Percentiles rank a stretch among this genome's conserved stretches.
Conservation (phyloP, 2,797 vertebrate species). For the Pelodytes ibericus region DNA sequence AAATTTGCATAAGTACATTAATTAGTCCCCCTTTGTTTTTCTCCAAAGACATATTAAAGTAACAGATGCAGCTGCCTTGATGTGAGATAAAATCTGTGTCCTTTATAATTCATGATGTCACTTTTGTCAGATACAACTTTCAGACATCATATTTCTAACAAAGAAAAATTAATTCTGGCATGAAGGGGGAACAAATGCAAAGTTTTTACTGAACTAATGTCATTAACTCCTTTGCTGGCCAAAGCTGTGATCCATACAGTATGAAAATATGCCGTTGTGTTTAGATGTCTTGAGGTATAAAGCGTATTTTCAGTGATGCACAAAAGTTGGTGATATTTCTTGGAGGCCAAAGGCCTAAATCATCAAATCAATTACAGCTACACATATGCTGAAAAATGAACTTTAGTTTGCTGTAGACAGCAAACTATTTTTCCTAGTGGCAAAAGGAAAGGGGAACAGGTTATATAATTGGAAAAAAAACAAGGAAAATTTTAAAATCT, state of each 20-base stretch:
- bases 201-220: constrained; percentile 36
- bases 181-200: constrained; percentile 19
- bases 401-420: background rate
- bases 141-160: constrained; percentile 54
- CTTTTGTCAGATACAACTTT: constrained; percentile 61
- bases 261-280: constrained; percentile 41
- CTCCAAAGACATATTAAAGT: constrained; percentile 62
- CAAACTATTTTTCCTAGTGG: background rate
- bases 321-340: constrained; percentile 38
- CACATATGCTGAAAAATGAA: constrained; percentile 23
- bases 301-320: constrained; percentile 33
- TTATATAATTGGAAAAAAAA: too few relatives aligned
- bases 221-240: constrained; percentile 51
- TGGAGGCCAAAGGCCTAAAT: constrained; percentile 33
- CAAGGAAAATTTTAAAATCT: too few relatives aligned
- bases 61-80: constrained; percentile 56
- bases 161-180: constrained; percentile 58
- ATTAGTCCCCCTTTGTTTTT: constrained; percentile 63
- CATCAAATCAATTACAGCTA: constrained; percentile 43
- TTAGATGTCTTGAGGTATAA: constrained; percentile 34
- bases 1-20: constrained; percentile 55
- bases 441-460: background rate
- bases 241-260: constrained; percentile 47
- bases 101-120: constrained; percentile 64
- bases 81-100: constrained; percentile 62